Percentiles rank a stretch among this genome's conserved stretches.
Evolutionary conservation across 2,888 invertebrate genomes (phyloP).

Genomic region (Diachrysia chrysitis): DNA sequence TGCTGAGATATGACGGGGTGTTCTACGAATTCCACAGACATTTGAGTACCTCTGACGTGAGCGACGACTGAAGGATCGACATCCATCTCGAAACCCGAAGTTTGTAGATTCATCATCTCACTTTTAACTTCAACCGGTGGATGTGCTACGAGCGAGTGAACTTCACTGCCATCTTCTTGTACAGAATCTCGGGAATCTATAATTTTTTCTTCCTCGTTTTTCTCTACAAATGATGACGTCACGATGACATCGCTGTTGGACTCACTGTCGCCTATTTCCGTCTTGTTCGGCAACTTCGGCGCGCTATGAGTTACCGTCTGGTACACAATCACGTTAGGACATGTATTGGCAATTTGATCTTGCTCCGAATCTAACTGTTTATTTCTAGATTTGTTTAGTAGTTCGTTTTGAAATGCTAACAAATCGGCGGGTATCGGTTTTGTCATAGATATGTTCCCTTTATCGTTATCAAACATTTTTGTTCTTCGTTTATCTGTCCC

Average conservation of each 20-base stretch:
- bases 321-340: slow-evolving; percentile 54
- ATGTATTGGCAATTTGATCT: slow-evolving; percentile 10
- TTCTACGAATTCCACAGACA: neutral
- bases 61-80: neutral
- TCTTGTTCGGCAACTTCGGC: slow-evolving; percentile 14
- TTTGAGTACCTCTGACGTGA: neutral
- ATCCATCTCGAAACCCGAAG: neutral
- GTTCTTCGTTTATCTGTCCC: slow-evolving; percentile 23
- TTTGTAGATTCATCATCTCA: slow-evolving; percentile 18
- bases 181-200: neutral
- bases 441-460: slow-evolving; percentile 26
- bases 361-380: slow-evolving; percentile 5
- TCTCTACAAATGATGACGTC: neutral
- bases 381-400: slow-evolving; percentile 18
- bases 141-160: slow-evolving; percentile 24
- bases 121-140: slow-evolving; percentile 26
- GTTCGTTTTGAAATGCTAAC: slow-evolving; percentile 11
- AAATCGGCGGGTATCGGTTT: slow-evolving; percentile 50
- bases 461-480: slow-evolving; percentile 25
- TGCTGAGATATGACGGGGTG: slow-evolving; percentile 23
- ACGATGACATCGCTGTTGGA: slow-evolving; percentile 25
- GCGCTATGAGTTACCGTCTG: slow-evolving; percentile 40
- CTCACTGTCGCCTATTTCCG: slow-evolving; percentile 27
- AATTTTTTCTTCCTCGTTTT: slow-evolving; percentile 5
- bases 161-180: slow-evolving; percentile 9